Evolutionary conservation across 2,888 invertebrate species (phyloP), one percentile per base, ranked within the genome.

Genomic region (Reticulitermes lucifugus): DNA sequence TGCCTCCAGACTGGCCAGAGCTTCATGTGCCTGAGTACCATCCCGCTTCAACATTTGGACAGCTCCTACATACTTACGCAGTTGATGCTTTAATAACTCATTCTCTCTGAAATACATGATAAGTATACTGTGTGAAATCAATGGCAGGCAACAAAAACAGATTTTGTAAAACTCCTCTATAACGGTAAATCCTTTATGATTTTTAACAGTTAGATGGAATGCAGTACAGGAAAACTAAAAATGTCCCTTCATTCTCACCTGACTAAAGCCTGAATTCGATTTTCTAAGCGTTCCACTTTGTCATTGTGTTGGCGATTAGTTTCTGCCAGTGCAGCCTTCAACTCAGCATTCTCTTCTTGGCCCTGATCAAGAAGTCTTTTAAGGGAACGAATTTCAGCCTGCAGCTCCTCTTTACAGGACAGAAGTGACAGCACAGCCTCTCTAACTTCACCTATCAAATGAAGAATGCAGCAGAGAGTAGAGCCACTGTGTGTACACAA

Each of bases 51-150:
- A 91, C 93, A 97, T 94, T 92, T 97, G 96, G 70, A 98, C 96
- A n/a, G 97, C 97, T 83, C 95, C 95, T 88, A 97, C 95, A 90
- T 98, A 98, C 89, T 96, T 96, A 88, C 95, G 94, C 85, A 98
- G 90, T 89, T 98, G 97, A 88, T 96, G 96, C 89, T 97, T 96
- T 88, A 98, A 91, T 87, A 95, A 92, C 87, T 96, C 96, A 91
- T 97, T 97, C 91, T 98, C 97, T 89, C 96, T 96, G 89, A 86
- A 35, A 35, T 35, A 35, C 12, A 12, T 7, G 4, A 46, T 9
- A 46, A 46, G 46, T 46, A 12, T 46, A 46, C 46, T 46, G 46
- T 46, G 46, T 12, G 46, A 46, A 46, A 12, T 1, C 46, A 46
- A 46, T 9, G 46, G 9, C 10, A 46, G 46, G 12, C 46, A 46